A percentile compares a stretch with the other conserved stretches of the same genome.
These are phyloP conservation scores for Seriola rivoliana DNA, from an alignment of 2,113 vertebrate genomes.

Conservation along the genomic window DNA sequence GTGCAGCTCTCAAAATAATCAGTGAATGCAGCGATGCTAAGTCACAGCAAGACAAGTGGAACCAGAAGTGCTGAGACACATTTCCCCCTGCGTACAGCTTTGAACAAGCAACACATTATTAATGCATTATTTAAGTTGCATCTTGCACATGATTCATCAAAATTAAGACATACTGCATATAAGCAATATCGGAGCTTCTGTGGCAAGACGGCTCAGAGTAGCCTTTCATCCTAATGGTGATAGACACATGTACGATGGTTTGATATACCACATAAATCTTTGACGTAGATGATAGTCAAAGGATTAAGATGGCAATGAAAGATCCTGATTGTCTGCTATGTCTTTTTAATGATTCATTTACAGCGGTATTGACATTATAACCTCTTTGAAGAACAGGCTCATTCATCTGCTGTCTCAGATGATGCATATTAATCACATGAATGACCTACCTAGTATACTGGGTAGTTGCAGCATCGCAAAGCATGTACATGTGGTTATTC, in stretches of 20 bases:
- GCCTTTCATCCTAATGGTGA: constrained; percentile 16
- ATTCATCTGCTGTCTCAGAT: constrained; percentile 57
- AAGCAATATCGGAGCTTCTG: background rate
- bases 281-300: constrained; percentile 39
- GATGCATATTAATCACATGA: constrained; percentile 62
- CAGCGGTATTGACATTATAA: constrained; percentile 51
- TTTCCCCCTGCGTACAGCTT: background rate
- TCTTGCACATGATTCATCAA: background rate
- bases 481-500: constrained; percentile 20
- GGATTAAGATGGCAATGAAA: constrained; percentile 52
- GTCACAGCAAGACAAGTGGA: background rate
- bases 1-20: constrained; percentile 4
- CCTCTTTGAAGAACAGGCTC: constrained; percentile 52
- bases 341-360: constrained; percentile 68
- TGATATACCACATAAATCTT: constrained; percentile 43
- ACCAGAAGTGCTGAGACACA: background rate
- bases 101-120: background rate
- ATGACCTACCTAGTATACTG: constrained; percentile 45
- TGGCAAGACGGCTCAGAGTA: constrained; percentile 1
- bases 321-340: constrained; percentile 44
- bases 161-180: background rate
- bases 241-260: constrained; percentile 15
- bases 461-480: background rate
- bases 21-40: background rate
- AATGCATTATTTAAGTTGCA: constrained; percentile 2